Evolutionary conservation across 2,797 vertebrate genomes (phyloP), one percentile per base, ranked within the genome.

Genomic region (Parauchenoglanis ngamensis): DNA sequence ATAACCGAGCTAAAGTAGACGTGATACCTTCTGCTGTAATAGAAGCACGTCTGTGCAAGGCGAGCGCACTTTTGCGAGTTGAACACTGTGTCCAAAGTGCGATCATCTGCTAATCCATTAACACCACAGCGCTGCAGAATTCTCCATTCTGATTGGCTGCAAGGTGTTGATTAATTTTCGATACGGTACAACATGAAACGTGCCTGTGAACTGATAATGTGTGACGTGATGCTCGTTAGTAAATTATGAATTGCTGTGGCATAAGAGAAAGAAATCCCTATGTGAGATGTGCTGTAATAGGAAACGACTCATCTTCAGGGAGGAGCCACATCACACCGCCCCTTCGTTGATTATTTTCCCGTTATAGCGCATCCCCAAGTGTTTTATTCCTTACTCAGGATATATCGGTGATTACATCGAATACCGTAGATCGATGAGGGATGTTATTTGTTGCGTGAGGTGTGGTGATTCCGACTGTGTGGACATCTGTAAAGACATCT

Each of bases 1-100:
- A 91, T 94, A 95, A 95, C 88, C 77, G 76, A 63, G 17, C 40
- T 28, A 23, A 80, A 82, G 78, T 67, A 25, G 44, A 76, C 28
- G 17, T 7, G 44, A 68, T 23, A 15, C 57, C 79, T 88, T 15
- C 31, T 56, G 72, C 31, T 31, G 17, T 77, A 35, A 23, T 17
- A 61, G n/a, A 40, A 40, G 25, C n/a, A 59, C 11, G 59, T 56
- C 49, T 13, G 46, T 35, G 35, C 65, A 12, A 54, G n/a, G 46
- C 15, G 2, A 54, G 65, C 2, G 65, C 65, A 56, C 49, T 31
- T 31, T 31, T 31, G 31, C 13, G n/a, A 77, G 1, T 4, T 7
- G 73, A n/a, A 76, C 75, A 31, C 0, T 0, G 25, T 12, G 21
- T 44, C 11, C 12, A 25, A 40, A 80, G 12, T 12, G 23, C 31